Percentiles rank a stretch among this genome's conserved stretches.
Conservation (phyloP, 2,113 vertebrate species). For the Promerops cafer region DNA sequence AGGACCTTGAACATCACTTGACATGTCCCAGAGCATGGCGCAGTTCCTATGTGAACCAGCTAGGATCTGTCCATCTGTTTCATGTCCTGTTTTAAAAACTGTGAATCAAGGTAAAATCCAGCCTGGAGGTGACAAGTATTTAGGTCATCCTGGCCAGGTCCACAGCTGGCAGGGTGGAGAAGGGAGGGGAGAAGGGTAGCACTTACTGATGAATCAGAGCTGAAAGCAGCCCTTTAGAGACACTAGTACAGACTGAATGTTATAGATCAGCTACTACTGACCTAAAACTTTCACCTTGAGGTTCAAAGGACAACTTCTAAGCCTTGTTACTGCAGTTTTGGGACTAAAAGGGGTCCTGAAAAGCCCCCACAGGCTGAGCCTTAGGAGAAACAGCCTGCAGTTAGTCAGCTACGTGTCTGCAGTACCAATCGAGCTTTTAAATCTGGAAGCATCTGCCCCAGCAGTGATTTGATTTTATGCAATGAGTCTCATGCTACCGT, state of each 20-base stretch:
- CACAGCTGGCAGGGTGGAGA: background rate
- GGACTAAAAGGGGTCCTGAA: background rate
- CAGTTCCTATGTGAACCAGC: background rate
- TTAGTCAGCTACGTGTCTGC: background rate
- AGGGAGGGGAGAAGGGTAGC: background rate
- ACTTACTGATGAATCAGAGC: background rate
- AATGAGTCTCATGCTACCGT: slow-evolving; percentile 8
- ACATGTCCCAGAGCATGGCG: background rate
- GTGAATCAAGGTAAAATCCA: slow-evolving; percentile 29
- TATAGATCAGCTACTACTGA: background rate
- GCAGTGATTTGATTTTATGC: slow-evolving; percentile 54
- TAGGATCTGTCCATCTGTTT: slow-evolving; percentile 3
- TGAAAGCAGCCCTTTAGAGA: slow-evolving; percentile 19
- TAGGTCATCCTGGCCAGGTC: slow-evolving; percentile 11
- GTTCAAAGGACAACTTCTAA: slow-evolving; percentile 6
- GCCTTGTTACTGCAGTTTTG: background rate
- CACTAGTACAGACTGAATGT: background rate
- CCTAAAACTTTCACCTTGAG: slow-evolving; percentile 23
- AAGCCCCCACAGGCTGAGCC: background rate
- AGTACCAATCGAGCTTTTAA: slow-evolving; percentile 34
- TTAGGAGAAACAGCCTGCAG: background rate
- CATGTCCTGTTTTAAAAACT: background rate
- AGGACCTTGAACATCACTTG: background rate
- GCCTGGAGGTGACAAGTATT: background rate
- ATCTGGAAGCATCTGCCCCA: slow-evolving; percentile 43